Base-by-base conservation (phyloP, 2,888 invertebrate genomes). In the Drosophila maculinotata region DNA sequence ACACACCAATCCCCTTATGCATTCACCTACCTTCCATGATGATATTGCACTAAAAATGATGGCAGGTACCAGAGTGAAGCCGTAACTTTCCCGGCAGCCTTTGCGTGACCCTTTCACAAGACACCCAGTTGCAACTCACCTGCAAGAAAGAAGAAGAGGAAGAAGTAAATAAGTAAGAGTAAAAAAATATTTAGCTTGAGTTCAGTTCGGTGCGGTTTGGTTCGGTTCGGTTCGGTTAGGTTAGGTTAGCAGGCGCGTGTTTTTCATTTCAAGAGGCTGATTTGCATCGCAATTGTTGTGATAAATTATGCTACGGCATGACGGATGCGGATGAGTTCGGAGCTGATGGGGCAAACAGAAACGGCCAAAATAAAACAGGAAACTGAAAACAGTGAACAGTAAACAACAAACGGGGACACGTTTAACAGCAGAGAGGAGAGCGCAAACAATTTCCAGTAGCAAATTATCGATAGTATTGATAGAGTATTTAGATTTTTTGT, bases 211-310 rank as follows among this genome's bases (percentile, higher is more conserved):
- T 53, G 25, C 10, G 14, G 12, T 20, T 33, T 14, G 30, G 30
- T 28, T 28, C 15, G 53, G 45, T 20, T 8, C 9, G 14, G 28
- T n/a, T n/a, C n/a, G n/a, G n/a, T n/a, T n/a, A n/a, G n/a, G n/a
- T n/a, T n/a, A n/a, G n/a, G n/a, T n/a, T n/a, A 1, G 14, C 26
- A n/a, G 17, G 80, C 68, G 70, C 84, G 81, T 80, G 79, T 70
- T 80, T 83, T 73, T 64, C 74, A 79, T 80, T 74, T 78, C 74
- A 79, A 79, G 62, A 71, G 63, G 75, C 81, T 81, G 70, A 68
- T 78, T 80, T 77, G 74, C 78, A 79, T 84, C 64, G 81, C 81
- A 80, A 66, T 66, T 78, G 74, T 64, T 81, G 60, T 58, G 58
- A 78, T 65, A 66, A 79, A 80, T 71, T 80, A 77, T 69, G 51